Evolutionary conservation across 2,113 vertebrate genomes (phyloP).

Genomic region (Nyctibius bracteatus): DNA sequence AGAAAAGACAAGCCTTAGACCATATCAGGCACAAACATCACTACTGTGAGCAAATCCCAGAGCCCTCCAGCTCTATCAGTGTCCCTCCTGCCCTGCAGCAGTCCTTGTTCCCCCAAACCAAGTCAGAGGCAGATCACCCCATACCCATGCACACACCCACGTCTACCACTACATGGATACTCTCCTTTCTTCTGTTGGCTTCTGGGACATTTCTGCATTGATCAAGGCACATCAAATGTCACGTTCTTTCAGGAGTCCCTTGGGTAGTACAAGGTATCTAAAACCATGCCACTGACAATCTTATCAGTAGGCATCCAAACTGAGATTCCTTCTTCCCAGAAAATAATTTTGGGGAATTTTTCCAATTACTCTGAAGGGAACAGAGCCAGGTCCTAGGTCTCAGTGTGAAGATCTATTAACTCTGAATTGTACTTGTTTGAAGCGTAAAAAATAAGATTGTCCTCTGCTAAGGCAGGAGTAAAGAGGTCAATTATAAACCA

Average conservation of each 20-base stretch:
- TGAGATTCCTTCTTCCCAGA: not conserved
- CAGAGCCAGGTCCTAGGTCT: not conserved
- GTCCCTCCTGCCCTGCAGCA: not conserved
- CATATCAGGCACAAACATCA: not conserved
- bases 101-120: not conserved
- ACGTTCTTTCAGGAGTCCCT: not conserved
- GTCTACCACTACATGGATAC: not conserved
- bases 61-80: not conserved
- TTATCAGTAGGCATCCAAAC: not conserved
- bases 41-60: not conserved
- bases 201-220: not conserved
- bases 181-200: not conserved
- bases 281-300: not conserved
- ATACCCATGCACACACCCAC: not conserved
- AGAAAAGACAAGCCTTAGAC: not conserved
- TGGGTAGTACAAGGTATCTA: not conserved
- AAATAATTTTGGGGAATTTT: not conserved
- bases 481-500: not conserved
- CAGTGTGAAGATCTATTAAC: not conserved
- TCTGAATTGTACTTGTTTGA: not conserved
- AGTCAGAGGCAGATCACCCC: not conserved
- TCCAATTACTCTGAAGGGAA: not conserved
- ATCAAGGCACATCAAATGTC: not conserved
- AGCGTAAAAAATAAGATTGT: not conserved
- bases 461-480: not conserved